A percentile compares a stretch with the other conserved stretches of the same genome.
Conservation (phyloP, 2,888 invertebrate genomes). For the Sinelater perroti region DNA sequence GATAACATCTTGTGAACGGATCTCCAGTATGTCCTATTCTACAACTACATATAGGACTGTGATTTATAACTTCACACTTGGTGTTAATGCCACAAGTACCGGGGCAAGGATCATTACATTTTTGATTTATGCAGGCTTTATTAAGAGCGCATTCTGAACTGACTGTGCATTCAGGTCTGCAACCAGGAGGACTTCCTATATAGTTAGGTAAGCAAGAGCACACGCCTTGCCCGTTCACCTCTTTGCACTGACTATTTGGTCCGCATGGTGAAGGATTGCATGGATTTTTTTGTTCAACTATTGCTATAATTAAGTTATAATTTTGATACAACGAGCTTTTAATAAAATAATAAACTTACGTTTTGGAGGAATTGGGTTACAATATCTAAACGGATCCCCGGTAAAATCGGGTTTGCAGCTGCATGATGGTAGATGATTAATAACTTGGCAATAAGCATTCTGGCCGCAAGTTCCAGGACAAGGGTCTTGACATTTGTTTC, state of each 20-base stretch:
- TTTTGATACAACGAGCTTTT: background rate
- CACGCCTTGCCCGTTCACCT: slow-evolving; percentile 61
- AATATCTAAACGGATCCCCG: slow-evolving; percentile 72
- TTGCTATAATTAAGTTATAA: slow-evolving; percentile 37
- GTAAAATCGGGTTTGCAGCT: slow-evolving; percentile 69
- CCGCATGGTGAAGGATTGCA: slow-evolving; percentile 63
- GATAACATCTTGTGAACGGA: slow-evolving; percentile 71
- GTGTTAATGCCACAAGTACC: slow-evolving; percentile 77
- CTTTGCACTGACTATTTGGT: slow-evolving; percentile 61
- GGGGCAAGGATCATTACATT: slow-evolving; percentile 78
- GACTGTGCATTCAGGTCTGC: slow-evolving; percentile 74
- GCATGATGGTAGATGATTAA: slow-evolving; percentile 73
- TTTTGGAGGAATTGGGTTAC: slow-evolving; percentile 56
- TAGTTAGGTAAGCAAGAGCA: slow-evolving; percentile 64
- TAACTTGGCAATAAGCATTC: slow-evolving; percentile 72
- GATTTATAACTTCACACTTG: slow-evolving; percentile 78
- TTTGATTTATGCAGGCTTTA: slow-evolving; percentile 76
- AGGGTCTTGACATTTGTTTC: slow-evolving; percentile 73
- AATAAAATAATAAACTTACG: slow-evolving; percentile 57
- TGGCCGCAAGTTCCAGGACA: slow-evolving; percentile 75
- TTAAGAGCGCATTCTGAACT: slow-evolving; percentile 76
- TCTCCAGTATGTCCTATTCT: slow-evolving; percentile 71
- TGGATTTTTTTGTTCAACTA: slow-evolving; percentile 59
- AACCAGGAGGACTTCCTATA: slow-evolving; percentile 62
- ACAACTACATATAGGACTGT: slow-evolving; percentile 72